Base-by-base conservation (phyloP, 2,113 vertebrate genomes). In the Drymodes brunneopygia region DNA sequence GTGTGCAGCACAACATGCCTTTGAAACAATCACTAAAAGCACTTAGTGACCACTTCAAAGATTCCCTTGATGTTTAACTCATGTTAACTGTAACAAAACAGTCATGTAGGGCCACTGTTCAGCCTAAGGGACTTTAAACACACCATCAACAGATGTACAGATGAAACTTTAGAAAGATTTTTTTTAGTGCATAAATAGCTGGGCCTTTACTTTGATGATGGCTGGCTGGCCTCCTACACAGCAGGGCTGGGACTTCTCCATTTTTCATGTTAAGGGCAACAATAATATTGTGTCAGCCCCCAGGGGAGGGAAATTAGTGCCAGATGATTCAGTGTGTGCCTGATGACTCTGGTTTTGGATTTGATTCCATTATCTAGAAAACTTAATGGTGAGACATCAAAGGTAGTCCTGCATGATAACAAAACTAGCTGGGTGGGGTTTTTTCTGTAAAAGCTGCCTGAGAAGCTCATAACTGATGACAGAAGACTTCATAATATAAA, bases 31-130 rank as follows among this genome's bases (percentile, higher is more conserved):
- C 33, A 16, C 75, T 90, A 82, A 95, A 96, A 86, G 79, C 92
- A 88, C 85, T 92, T 57, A 73, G 67, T 48, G 85, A 90, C 90
- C 85, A 81, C 92, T 90, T 95, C 87, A 95, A 95, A 96, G 79
- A 56, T 31, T n/a, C 47, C 51, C 88, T 93, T 93, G 81, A 94
- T 88, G 78, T 90, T 94, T 83, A 88, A 80, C 79, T 92, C 89
- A 70, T 54, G 65, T 94, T 94, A 75, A 72, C 57, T 89, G 50
- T 87, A 94, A 92, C 61, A 50, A 36, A 92, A 69, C 8, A 8
- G 87, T 73, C 56, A 86, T 27, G 44, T 22, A 88, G 88, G 75
- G 74, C 87, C 81, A 88, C 85, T 83, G 67, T 73, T 78, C 62
- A 70, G 74, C 67, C 92, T 80, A 91, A 85, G 56, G 67, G 62